A percentile compares a stretch with the other conserved stretches of the same genome.
These are phyloP conservation scores for Saccostrea glomerata DNA, from an alignment of 1,140 invertebrate species.

Conservation along the genomic window DNA sequence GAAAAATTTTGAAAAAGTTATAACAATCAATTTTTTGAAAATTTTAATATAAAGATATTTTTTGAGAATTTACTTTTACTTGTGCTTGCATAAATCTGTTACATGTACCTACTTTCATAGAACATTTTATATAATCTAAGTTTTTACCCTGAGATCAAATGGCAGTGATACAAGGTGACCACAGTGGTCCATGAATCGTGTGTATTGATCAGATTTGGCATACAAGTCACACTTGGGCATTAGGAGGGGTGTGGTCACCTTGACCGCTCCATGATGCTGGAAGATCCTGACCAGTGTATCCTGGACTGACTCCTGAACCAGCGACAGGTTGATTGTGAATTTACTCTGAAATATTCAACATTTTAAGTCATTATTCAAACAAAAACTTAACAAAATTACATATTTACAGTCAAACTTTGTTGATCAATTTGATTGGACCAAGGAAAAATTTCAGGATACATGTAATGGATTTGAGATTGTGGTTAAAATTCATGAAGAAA, in stretches of 20 bases:
- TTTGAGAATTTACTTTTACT: too few relatives aligned
- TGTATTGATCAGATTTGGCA: slow-evolving; percentile 79
- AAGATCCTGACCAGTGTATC: slow-evolving; percentile 70
- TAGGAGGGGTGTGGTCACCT: slow-evolving; percentile 87
- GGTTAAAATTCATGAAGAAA: background rate
- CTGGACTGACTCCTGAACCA: slow-evolving; percentile 80
- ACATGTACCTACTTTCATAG: too few relatives aligned
- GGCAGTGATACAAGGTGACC: slow-evolving; percentile 90
- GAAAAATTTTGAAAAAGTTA: too few relatives aligned
- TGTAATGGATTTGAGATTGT: too few relatives aligned
- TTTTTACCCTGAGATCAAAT: slow-evolving; percentile 80
- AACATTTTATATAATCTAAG: too few relatives aligned
- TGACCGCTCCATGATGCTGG: slow-evolving; percentile 83
- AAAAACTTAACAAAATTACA: too few relatives aligned
- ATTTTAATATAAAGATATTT: too few relatives aligned
- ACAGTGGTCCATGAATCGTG: slow-evolving; percentile 90
- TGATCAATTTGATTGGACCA: too few relatives aligned
- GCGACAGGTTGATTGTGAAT: background rate
- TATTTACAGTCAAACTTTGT: too few relatives aligned
- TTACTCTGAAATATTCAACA: slow-evolving; percentile 7
- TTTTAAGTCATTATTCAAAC: background rate
- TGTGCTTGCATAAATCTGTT: too few relatives aligned
- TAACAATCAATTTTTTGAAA: background rate
- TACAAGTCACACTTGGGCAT: slow-evolving; percentile 84
- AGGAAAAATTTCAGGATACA: too few relatives aligned